Evolutionary conservation across 2,888 invertebrate genomes (phyloP).

Genomic region (Dorcus hopei): DNA sequence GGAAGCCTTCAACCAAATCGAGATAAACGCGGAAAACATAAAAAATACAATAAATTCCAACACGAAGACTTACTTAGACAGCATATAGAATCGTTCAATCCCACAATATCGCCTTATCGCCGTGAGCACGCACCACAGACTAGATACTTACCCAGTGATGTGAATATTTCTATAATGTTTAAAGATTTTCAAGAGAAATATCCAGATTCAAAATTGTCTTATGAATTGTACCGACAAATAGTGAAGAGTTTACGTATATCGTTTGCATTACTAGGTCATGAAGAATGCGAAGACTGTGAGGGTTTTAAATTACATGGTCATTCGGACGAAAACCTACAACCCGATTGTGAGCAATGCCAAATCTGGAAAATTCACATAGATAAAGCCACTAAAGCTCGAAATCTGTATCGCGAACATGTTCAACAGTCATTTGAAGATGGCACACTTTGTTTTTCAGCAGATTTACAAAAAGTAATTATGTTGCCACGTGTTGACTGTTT

Average conservation of each 20-base stretch:
- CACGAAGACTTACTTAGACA: no score
- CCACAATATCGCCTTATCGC: no score
- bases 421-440: constrained; percentile 13
- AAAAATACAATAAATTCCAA: no score
- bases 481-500: no score
- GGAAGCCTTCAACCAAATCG: no score
- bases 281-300: constrained; percentile 4
- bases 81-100: no score
- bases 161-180: not conserved
- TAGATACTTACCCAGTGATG: not conserved
- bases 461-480: not conserved
- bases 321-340: constrained; percentile 2
- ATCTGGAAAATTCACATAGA: not conserved
- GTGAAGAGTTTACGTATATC: constrained; percentile 1
- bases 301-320: constrained; percentile 5
- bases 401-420: constrained; percentile 12
- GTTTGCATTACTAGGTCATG: constrained; percentile 3
- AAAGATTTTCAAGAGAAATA: constrained; percentile 1
- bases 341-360: not conserved
- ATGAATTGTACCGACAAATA: constrained; percentile 2
- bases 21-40: no score
- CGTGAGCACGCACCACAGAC: not conserved
- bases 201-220: constrained; percentile 1
- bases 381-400: constrained; percentile 7
- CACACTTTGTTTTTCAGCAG: constrained; percentile 10